A percentile compares a stretch with the other conserved stretches of the same genome.
Evolutionary conservation across 2,797 vertebrate genomes (phyloP).

Genomic region (Eulemur mongoz): DNA sequence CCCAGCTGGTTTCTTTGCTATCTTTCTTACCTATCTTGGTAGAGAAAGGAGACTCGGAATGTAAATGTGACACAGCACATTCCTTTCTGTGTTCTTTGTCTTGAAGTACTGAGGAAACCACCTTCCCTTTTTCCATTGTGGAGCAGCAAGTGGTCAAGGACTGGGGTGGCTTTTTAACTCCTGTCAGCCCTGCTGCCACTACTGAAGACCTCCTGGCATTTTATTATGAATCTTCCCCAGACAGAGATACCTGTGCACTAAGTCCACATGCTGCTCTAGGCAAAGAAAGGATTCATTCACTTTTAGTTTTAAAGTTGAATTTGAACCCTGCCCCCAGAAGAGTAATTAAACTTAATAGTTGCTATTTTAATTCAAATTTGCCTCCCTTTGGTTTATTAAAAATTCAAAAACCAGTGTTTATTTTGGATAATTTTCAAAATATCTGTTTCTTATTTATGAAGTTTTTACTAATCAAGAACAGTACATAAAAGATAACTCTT

Average conservation of each 20-base stretch:
- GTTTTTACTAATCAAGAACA: neutral
- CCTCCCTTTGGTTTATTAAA: slow-evolving; percentile 15
- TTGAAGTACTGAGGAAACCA: neutral
- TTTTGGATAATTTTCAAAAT: slow-evolving; percentile 35
- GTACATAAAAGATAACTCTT: neutral
- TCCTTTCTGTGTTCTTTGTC: neutral
- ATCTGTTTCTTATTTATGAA: neutral
- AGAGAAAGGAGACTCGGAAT: neutral
- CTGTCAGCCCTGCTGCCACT: neutral
- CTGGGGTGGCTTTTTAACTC: neutral
- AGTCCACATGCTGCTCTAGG: neutral
- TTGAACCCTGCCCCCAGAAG: neutral
- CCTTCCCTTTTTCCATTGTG: neutral
- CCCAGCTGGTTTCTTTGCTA: neutral
- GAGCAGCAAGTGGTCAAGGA: neutral
- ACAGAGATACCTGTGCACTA: neutral
- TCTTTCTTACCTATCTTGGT: neutral
- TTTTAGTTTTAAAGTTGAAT: slow-evolving; percentile 33
- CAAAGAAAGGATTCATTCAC: neutral
- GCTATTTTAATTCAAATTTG: slow-evolving; percentile 35
- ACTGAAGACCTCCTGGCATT: neutral
- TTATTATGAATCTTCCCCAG: neutral
- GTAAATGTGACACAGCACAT: neutral
- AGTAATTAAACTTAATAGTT: neutral
- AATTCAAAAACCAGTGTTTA: neutral